phyloP scores from a whole-genome alignment of 2,888 invertebrate genomes.

The Chloroclystis v-ata region DNA sequence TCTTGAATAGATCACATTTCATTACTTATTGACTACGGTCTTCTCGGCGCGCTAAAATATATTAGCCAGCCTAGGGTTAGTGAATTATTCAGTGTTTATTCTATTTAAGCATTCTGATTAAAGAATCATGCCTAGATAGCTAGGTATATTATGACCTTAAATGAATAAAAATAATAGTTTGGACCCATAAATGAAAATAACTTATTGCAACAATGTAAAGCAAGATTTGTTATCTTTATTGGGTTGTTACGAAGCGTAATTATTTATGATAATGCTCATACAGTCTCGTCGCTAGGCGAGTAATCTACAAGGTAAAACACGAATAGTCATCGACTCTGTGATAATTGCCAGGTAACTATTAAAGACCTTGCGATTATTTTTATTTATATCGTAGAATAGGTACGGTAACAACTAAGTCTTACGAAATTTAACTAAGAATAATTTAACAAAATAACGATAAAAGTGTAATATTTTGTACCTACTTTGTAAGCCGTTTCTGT shows the following conservation, averaged over 20 bases:
- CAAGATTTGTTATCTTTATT: slow-evolving; percentile 14
- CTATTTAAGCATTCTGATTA: slow-evolving; percentile 65
- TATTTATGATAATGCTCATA: slow-evolving; percentile 11
- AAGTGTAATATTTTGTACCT: no score
- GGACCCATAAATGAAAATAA: slow-evolving; percentile 32
- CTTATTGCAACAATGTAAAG: slow-evolving; percentile 6
- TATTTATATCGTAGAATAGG: no score
- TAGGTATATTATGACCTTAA: no score
- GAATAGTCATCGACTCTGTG: slow-evolving; percentile 17
- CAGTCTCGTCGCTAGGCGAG: slow-evolving; percentile 8
- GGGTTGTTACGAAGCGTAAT: slow-evolving; percentile 22
- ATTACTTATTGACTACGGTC: slow-evolving; percentile 64
- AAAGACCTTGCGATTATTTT: slow-evolving; percentile 4
- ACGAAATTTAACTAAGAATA: no score
- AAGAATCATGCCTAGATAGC: slow-evolving; percentile 52
- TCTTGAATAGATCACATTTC: slow-evolving; percentile 64
- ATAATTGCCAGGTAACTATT: not conserved
- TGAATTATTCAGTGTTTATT: slow-evolving; percentile 69
- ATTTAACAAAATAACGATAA: no score
- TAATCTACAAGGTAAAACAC: slow-evolving; percentile 17
- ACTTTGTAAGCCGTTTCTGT: no score
- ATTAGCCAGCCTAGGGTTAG: slow-evolving; percentile 58
- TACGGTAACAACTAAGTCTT: no score
- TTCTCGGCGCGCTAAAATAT: slow-evolving; percentile 67
- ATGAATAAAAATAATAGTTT: slow-evolving; percentile 25